A percentile compares a stretch with the other conserved stretches of the same genome.
phyloP scores from a whole-genome alignment of 2,888 invertebrate genomes.

The Eumacrocentrus americanus region DNA sequence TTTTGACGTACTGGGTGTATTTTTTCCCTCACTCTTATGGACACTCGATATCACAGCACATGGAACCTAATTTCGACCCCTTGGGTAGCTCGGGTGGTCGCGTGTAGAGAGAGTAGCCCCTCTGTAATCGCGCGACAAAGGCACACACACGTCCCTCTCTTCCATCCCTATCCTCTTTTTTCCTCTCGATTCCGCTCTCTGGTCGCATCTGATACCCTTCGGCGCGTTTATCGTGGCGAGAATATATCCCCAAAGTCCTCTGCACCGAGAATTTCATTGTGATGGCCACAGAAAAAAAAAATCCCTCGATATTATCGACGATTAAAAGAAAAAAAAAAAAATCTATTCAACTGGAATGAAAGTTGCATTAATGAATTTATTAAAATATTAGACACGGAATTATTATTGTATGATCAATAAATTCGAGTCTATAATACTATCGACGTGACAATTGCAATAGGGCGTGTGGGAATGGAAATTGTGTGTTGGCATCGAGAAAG shows the following conservation, averaged over 20 bases:
- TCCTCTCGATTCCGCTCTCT: constrained; percentile 9
- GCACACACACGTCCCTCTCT: constrained; percentile 29
- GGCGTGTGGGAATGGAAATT: constrained; percentile 5
- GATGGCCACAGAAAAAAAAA: constrained; percentile 8
- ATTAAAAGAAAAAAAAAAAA: constrained; percentile 6
- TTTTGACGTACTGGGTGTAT: too few species aligned
- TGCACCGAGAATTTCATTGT: constrained; percentile 28
- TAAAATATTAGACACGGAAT: background rate
- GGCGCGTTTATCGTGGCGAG: background rate
- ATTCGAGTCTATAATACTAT: background rate
- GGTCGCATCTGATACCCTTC: constrained; percentile 20
- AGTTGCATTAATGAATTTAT: background rate
- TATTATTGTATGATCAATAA: background rate
- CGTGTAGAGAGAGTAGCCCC: constrained; percentile 33
- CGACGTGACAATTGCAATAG: constrained; percentile 9
- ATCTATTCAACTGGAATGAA: constrained; percentile 6
- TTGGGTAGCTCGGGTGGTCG: constrained; percentile 19
- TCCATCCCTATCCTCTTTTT: constrained; percentile 19
- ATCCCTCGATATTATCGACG: background rate
- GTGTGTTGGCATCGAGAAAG: constrained; percentile 2
- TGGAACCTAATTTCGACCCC: constrained; percentile 47
- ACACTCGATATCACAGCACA: constrained; percentile 45
- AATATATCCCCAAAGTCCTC: constrained; percentile 3
- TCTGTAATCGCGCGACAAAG: constrained; percentile 51
- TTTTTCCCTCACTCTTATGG: constrained; percentile 35